Base-by-base conservation (phyloP, 35 echinoderm and acorn worm species). In the Amphiura filiformis region DNA sequence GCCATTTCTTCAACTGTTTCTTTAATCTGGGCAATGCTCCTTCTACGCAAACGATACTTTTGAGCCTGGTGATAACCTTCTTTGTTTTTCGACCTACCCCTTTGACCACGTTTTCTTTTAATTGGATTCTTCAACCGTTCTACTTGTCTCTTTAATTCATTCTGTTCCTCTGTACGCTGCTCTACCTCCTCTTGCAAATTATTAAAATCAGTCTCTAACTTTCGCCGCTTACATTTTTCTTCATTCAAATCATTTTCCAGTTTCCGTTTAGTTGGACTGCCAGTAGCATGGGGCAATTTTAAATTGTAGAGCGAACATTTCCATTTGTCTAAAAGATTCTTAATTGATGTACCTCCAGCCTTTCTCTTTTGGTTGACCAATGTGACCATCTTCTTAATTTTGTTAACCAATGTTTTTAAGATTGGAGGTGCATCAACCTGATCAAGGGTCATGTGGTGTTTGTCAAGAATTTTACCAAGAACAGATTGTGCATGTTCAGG, bases 261-360 rank as follows among this genome's bases (percentile, higher is more conserved):
- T 86, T 91, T 91, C 49, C 82, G 34, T 86, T 91, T 90, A 33
- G 35, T 91, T 32, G 89, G 76, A 34, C 30, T 91, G 36, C 89
- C 78, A 38, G 57, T 85, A 37, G 75, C 82, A 91, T 84, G 75
- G 39, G 82, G 81, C 31, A 86, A 80, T 37, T 91, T 91, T 41
- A 85, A 56, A 47, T 18, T 39, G 31, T 91, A 91, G 61, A 36
- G 52, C 13, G 89, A 75, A 32, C 23, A 41, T 85, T 85, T 37
- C 82, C 81, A 85, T 28, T 61, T 32, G 33, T 91, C 82, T 52
- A 91, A 38, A 14, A 78, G 76, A 0, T 37, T 76, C 35, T 91
- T 91, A 34, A 89, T 65, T 28, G 88, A 75, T 41, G 36, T 64
- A 41, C 88, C 88, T 82, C 88, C 89, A 76, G 75, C 41, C 28